Percentiles rank a stretch among this genome's conserved stretches.
Evolutionary conservation across 2,113 vertebrate genomes (phyloP).

Genomic region (Jaculus jaculus): DNA sequence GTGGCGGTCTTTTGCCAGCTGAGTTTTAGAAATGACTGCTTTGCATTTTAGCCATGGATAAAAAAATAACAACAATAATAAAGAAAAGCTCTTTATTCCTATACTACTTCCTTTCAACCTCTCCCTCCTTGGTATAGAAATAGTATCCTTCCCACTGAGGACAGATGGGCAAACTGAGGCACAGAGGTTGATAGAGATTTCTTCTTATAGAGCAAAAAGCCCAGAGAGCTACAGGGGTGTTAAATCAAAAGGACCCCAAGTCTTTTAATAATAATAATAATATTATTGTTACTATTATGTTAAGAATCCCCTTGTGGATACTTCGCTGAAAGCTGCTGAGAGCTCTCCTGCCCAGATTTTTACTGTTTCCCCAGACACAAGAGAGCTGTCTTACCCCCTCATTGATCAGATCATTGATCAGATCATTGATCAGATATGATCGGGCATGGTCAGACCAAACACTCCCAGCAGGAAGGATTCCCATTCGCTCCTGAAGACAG

Average conservation of each 20-base stretch:
- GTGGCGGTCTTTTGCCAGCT: background rate
- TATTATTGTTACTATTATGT: background rate
- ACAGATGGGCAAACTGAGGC: constrained; percentile 44
- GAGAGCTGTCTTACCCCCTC: background rate
- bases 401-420: background rate
- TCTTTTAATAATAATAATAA: background rate
- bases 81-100: background rate
- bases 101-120: background rate
- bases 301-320: background rate
- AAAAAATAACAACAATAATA: constrained; percentile 17
- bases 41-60: constrained; percentile 21
- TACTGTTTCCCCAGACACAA: background rate
- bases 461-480: constrained; percentile 10
- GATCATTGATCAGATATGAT: too few relatives aligned
- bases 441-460: background rate
- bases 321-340: background rate
- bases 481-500: background rate
- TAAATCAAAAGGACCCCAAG: background rate
- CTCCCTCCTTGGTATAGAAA: background rate
- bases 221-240: background rate
- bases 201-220: background rate
- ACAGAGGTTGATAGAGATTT: background rate
- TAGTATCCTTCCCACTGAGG: background rate
- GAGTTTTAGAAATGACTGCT: constrained; percentile 15
- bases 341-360: background rate